Conservation (phyloP, 2,888 invertebrate genomes). For the Panzeria rudis region DNA sequence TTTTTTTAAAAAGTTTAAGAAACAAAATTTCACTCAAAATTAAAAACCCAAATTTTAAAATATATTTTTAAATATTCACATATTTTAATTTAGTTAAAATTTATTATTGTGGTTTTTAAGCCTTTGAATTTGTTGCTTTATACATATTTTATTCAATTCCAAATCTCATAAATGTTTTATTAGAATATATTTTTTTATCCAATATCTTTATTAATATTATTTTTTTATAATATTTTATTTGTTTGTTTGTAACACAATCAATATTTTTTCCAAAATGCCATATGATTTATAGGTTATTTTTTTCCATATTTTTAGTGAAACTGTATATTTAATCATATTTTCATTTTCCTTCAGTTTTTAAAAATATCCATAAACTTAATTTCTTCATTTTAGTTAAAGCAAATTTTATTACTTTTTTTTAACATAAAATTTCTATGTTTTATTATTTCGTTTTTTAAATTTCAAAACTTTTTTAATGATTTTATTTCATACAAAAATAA, state of each 20-base stretch:
- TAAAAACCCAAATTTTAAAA: too few relatives aligned
- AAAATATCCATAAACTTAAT: not conserved
- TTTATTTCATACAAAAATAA: constrained; percentile 58
- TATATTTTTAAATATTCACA: too few relatives aligned
- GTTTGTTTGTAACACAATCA: not conserved
- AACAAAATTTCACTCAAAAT: too few relatives aligned
- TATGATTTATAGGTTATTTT: not conserved
- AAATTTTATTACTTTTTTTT: constrained; percentile 13
- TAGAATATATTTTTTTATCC: too few relatives aligned
- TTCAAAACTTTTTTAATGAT: constrained; percentile 27
- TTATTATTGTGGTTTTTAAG: too few relatives aligned
- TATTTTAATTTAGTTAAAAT: too few relatives aligned
- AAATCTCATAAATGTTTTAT: too few relatives aligned
- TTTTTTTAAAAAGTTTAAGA: too few relatives aligned
- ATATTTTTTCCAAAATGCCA: not conserved
- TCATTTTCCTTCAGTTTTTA: not conserved
- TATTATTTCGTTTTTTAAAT: constrained; percentile 32
- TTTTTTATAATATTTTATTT: not conserved
- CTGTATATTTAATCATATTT: not conserved
- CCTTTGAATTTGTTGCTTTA: too few relatives aligned
- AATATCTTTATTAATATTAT: not conserved
- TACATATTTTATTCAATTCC: too few relatives aligned
- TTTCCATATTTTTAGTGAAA: not conserved
- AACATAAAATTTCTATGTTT: constrained; percentile 18
- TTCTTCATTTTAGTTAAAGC: constrained; percentile 4